Evolutionary conservation across 2,888 invertebrate genomes (phyloP).

Genomic region (Thecophora atra): DNA sequence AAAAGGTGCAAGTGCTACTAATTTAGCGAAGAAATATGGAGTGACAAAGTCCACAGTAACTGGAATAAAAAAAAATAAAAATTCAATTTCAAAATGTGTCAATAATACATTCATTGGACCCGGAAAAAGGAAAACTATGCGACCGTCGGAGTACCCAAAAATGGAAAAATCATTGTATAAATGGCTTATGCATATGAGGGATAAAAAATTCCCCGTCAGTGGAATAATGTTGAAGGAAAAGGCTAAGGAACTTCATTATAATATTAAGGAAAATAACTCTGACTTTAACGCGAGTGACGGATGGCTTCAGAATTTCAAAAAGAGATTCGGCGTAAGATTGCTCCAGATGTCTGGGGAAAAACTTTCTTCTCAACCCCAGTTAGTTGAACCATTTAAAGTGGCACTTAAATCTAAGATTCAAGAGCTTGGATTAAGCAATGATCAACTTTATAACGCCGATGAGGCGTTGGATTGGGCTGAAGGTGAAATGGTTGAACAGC

Average conservation of each 20-base stretch:
- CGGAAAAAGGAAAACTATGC: not conserved
- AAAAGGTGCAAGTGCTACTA: slow-evolving; percentile 3
- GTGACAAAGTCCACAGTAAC: slow-evolving; percentile 6
- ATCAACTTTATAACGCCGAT: slow-evolving; percentile 37
- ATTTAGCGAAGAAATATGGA: not conserved
- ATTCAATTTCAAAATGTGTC: not conserved
- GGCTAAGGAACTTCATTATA: slow-evolving; percentile 27
- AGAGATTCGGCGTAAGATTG: slow-evolving; percentile 36
- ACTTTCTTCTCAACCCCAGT: slow-evolving; percentile 29
- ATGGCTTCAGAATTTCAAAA: slow-evolving; percentile 37
- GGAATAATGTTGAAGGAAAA: slow-evolving; percentile 37
- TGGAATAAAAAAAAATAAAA: not conserved
- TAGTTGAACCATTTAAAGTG: slow-evolving; percentile 33
- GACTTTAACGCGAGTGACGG: slow-evolving; percentile 35
- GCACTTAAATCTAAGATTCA: slow-evolving; percentile 27
- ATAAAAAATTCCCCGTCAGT: slow-evolving; percentile 33
- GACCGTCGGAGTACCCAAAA: not conserved
- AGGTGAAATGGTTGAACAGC: slow-evolving; percentile 8
- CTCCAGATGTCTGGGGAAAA: slow-evolving; percentile 34
- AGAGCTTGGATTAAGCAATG: slow-evolving; percentile 31
- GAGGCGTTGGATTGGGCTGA: slow-evolving; percentile 21
- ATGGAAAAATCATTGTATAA: slow-evolving; percentile 12
- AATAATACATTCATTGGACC: not conserved
- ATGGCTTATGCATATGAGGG: slow-evolving; percentile 8
- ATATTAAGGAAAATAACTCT: slow-evolving; percentile 29